Conservation (phyloP, 1,140 invertebrate species). For the Steinernema feltiae region DNA sequence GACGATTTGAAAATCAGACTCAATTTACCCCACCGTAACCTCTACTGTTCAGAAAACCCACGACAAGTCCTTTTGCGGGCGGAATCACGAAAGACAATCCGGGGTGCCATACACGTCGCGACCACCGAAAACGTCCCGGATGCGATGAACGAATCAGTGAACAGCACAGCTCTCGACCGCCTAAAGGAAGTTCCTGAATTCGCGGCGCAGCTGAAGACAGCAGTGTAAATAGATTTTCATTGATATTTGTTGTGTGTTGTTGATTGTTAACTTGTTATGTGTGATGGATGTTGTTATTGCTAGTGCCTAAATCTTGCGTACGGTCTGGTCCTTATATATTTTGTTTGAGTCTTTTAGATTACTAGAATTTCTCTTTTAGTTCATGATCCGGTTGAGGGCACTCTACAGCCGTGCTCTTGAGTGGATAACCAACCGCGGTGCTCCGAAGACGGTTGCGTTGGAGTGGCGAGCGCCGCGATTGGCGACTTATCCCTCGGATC, state of each 20-base stretch:
- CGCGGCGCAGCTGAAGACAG: conserved; percentile 30
- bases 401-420: too few relatives aligned
- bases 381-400: too few relatives aligned
- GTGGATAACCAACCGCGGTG: too few relatives aligned
- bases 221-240: not conserved
- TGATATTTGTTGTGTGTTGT: conserved; percentile 20
- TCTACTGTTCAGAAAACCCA: conserved; percentile 49
- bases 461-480: not conserved
- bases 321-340: too few relatives aligned
- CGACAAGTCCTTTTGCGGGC: conserved; percentile 42
- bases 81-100: conserved; percentile 45
- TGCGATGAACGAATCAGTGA: not conserved
- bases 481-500: not conserved
- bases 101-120: conserved; percentile 47
- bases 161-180: not conserved
- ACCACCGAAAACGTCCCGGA: conserved; percentile 21
- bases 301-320: too few relatives aligned
- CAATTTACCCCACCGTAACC: too few relatives aligned
- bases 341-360: too few relatives aligned
- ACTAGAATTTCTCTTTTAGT: too few relatives aligned
- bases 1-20: too few relatives aligned
- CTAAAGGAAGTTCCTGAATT: conserved; percentile 45
- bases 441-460: too few relatives aligned
- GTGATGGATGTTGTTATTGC: too few relatives aligned
- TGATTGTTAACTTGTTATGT: conserved; percentile 17